Base-by-base conservation (phyloP, 2,888 invertebrate genomes). In the Eristalis pertinax region DNA sequence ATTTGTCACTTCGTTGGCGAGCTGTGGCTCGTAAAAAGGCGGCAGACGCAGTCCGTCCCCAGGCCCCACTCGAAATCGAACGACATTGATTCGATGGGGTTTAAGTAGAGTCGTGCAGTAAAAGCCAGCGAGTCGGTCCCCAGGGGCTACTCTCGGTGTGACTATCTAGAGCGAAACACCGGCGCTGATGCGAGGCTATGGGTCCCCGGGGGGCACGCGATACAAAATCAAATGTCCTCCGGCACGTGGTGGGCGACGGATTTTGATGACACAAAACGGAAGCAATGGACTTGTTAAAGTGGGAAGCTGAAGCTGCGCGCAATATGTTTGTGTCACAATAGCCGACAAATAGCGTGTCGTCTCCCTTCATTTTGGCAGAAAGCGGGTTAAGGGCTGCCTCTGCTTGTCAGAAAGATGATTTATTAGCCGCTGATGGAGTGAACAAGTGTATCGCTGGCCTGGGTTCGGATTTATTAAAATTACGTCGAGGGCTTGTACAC, bases 351-450 rank as follows among this genome's bases (percentile, higher is more conserved):
- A 24, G 58, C 56, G 35, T 58, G 65, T 24, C 19, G 65, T 24
- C 19, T 50, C 50, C 50, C 19, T 38, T 24, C 26, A 24, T 50
- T n/a, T 32, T 50, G 69, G 63, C 63, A 38, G n/a, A 50, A 60
- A 60, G 41, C 69, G 58, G 38, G 74, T 38, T 41, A 75, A 67
- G 60, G 65, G 38, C 65, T 41, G 15, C 29, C 65, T n/a, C n/a
- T 29, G 15, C 29, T 15, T 41, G 35, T 65, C 38, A 35, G n/a
- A 13, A 15, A 32, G 50, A 56, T 65, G 56, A 75, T 75, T 65
- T 67, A 75, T 75, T 75, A n/a, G n/a, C 3, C 4, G 15, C 22
- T n/a, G 38, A 65, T 65, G 29, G 22, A 58, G 38, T 26, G 32
- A 60, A n/a, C 26, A 2, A 60, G 26, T 26, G 60, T 60, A 24